Percentiles rank a stretch among this genome's conserved stretches.
phyloP scores from a whole-genome alignment of 2,888 invertebrate species.

The Prenolepis imparis region DNA sequence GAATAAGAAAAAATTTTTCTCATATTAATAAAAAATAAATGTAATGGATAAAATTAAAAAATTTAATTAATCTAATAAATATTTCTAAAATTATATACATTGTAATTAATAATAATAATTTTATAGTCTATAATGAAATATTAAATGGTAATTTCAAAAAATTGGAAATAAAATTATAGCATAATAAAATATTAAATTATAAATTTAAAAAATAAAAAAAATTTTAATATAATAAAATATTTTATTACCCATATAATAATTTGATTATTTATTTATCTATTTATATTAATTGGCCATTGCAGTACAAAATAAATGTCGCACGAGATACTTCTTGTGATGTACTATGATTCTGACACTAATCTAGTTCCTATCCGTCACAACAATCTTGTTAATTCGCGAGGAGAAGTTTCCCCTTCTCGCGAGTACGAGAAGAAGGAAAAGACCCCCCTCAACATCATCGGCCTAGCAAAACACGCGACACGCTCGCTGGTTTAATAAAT shows the following conservation, averaged over 20 bases:
- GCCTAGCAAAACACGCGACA: slow-evolving; percentile 22
- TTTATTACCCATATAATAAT: background rate
- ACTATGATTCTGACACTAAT: background rate
- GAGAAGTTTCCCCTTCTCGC: slow-evolving; percentile 20
- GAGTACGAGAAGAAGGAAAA: background rate
- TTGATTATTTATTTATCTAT: no score
- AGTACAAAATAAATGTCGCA: background rate
- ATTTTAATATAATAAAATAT: background rate
- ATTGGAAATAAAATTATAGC: background rate
- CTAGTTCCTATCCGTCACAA: slow-evolving; percentile 3
- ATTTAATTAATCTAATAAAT: background rate
- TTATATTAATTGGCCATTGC: background rate
- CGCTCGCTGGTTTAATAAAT: slow-evolving; percentile 21
- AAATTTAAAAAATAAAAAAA: background rate
- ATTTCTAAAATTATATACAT: background rate
- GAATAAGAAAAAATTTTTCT: background rate
- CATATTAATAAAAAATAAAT: no score
- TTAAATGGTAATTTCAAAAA: background rate
- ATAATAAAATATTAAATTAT: background rate
- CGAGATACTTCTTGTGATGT: background rate
- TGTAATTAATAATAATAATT: no score
- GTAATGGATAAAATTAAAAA: no score
- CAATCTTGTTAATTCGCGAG: slow-evolving; percentile 15
- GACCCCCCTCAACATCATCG: background rate
- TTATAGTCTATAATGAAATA: background rate